Evolutionary conservation across 2,113 vertebrate species (phyloP).

Genomic region (Dinomys branickii): DNA sequence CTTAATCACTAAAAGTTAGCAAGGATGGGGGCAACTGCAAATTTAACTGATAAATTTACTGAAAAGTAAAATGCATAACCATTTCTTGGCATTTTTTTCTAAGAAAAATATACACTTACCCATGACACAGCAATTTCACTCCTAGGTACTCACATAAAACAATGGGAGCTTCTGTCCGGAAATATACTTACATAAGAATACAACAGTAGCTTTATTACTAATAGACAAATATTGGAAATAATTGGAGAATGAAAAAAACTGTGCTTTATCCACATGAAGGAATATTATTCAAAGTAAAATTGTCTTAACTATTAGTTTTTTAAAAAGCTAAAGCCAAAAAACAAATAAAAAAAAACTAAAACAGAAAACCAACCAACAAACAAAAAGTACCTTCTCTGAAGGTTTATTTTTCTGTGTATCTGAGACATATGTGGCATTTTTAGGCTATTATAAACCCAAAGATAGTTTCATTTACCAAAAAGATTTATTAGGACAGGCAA

Average conservation of each 20-base stretch:
- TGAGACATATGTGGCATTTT: constrained; percentile 63
- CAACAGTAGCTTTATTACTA: constrained; percentile 3
- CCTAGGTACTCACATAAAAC: not conserved
- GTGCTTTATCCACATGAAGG: not conserved
- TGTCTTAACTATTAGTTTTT: not conserved
- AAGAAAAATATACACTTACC: constrained; percentile 19
- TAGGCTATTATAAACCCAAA: constrained; percentile 75
- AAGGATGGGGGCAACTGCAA: not conserved
- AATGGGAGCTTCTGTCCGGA: constrained; percentile 10
- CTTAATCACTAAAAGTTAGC: not conserved
- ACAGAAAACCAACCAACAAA: constrained; percentile 32
- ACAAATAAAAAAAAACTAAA: not conserved
- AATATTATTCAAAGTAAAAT: constrained; percentile 27
- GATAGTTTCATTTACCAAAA: constrained; percentile 81
- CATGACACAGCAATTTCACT: not conserved
- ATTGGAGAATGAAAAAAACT: constrained; percentile 48
- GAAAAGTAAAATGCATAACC: not conserved
- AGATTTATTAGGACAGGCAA: constrained; percentile 82
- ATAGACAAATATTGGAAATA: constrained; percentile 37
- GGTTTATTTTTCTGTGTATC: constrained; percentile 80
- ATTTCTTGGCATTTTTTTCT: constrained; percentile 14
- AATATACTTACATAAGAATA: constrained; percentile 40
- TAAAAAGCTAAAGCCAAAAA: not conserved
- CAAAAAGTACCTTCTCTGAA: constrained; percentile 54
- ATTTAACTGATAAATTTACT: not conserved